Conservation (phyloP, 1,140 invertebrate species). For the Psilanteris sp. region DNA sequence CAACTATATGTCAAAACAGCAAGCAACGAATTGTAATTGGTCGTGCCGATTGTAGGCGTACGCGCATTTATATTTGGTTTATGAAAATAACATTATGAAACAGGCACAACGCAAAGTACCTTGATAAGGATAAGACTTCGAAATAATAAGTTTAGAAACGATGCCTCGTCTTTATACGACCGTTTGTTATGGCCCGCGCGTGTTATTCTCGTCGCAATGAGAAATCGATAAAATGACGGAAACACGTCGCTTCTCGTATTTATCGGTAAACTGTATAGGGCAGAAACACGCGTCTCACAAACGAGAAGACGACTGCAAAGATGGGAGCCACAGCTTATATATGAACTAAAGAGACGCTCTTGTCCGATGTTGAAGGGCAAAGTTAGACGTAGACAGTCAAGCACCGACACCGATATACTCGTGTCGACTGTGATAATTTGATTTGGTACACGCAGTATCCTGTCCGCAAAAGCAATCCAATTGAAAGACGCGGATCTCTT, state of each 20-base stretch:
- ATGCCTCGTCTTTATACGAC: constrained; percentile 28
- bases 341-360: background rate
- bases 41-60: no score
- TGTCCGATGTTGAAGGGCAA: constrained; percentile 28
- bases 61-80: no score
- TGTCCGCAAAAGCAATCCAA: constrained; percentile 60
- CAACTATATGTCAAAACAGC: no score
- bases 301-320: constrained; percentile 31
- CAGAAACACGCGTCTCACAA: constrained; percentile 19
- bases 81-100: constrained; percentile 29
- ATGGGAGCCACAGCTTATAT: background rate
- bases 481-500: constrained; percentile 44
- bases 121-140: constrained; percentile 47
- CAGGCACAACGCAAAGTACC: constrained; percentile 24
- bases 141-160: constrained; percentile 39
- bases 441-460: constrained; percentile 51
- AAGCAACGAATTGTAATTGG: no score
- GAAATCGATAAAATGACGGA: constrained; percentile 57
- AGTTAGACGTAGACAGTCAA: constrained; percentile 20
- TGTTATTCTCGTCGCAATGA: constrained; percentile 49
- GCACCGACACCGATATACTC: constrained; percentile 53
- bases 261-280: constrained; percentile 40
- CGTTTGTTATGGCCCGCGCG: constrained; percentile 37
- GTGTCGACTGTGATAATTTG: constrained; percentile 66
- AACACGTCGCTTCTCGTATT: constrained; percentile 45